A percentile compares a stretch with the other conserved stretches of the same genome.
phyloP scores from a whole-genome alignment of 2,888 invertebrate species.

The Conops quadrifasciatus region DNA sequence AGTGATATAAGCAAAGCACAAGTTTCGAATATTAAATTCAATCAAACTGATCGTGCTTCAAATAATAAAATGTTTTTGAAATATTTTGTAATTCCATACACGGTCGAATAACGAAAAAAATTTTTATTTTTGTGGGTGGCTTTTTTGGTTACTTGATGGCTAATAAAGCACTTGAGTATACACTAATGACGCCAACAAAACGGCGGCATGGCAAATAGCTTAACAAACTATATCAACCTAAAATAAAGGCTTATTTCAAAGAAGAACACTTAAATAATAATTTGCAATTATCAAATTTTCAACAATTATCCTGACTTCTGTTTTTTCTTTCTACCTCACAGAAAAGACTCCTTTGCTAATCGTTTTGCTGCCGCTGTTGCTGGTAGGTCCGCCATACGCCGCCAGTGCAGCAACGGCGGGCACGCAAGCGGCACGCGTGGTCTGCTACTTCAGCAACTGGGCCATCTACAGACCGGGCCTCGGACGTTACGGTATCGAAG shows the following conservation, averaged over 20 bases:
- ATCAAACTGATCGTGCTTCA: too few relatives aligned
- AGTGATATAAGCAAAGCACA: neutral
- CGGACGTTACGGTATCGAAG: constrained; percentile 84
- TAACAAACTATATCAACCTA: neutral
- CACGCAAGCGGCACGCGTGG: constrained; percentile 65
- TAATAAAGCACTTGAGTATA: neutral
- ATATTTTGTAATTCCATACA: too few relatives aligned
- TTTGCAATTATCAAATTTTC: neutral
- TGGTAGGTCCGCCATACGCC: constrained; percentile 43
- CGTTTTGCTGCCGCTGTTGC: constrained; percentile 45
- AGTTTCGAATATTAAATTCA: neutral
- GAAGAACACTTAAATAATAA: neutral
- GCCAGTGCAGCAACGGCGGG: constrained; percentile 41
- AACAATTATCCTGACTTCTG: constrained; percentile 6
- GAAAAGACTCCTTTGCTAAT: constrained; percentile 15
- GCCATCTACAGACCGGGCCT: constrained; percentile 84
- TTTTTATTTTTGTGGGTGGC: too few relatives aligned
- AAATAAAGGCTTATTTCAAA: neutral
- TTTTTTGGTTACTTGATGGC: too few relatives aligned
- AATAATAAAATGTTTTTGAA: too few relatives aligned
- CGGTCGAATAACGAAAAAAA: too few relatives aligned
- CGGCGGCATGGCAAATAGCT: too few relatives aligned
- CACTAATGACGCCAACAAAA: neutral
- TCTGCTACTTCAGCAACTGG: constrained; percentile 70
- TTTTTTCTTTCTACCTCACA: constrained; percentile 24